phyloP scores from a whole-genome alignment of 2,113 vertebrate genomes.

The Microtus oregoni region DNA sequence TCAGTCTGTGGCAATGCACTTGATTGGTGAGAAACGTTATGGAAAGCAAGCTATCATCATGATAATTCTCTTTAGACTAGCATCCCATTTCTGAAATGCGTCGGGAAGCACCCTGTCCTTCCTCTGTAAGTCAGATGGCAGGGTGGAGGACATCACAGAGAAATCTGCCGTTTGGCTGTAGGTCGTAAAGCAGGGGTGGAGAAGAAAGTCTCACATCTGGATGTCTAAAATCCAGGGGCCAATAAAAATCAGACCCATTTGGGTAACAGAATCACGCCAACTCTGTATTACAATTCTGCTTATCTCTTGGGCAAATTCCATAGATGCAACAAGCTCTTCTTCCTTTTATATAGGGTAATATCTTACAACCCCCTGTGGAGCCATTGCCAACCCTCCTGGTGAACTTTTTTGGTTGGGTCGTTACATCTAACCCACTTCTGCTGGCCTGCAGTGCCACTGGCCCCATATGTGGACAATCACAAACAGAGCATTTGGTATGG shows the following conservation, averaged over 20 bases:
- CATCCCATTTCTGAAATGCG: background rate
- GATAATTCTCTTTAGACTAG: slow-evolving; percentile 22
- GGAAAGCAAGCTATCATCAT: background rate
- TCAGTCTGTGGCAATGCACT: background rate
- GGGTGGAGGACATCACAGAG: background rate
- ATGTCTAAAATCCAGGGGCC: background rate
- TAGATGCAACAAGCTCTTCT: background rate
- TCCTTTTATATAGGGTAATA: background rate
- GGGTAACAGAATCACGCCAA: background rate
- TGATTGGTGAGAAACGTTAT: background rate
- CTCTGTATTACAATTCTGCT: background rate
- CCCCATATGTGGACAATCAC: fast-evolving
- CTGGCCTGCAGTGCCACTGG: background rate
- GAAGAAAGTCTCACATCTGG: background rate
- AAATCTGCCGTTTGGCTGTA: background rate
- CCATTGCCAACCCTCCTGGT: background rate
- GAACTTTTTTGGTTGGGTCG: background rate
- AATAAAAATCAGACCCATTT: background rate
- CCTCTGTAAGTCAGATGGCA: background rate
- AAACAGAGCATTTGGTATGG: background rate
- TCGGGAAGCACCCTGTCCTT: background rate
- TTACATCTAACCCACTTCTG: background rate
- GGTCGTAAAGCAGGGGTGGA: background rate
- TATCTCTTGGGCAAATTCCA: background rate
- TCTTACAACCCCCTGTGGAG: background rate